Percentiles rank a stretch among this genome's conserved stretches.
phyloP scores from a whole-genome alignment of 2,113 vertebrate species.

The Talpa occidentalis region DNA sequence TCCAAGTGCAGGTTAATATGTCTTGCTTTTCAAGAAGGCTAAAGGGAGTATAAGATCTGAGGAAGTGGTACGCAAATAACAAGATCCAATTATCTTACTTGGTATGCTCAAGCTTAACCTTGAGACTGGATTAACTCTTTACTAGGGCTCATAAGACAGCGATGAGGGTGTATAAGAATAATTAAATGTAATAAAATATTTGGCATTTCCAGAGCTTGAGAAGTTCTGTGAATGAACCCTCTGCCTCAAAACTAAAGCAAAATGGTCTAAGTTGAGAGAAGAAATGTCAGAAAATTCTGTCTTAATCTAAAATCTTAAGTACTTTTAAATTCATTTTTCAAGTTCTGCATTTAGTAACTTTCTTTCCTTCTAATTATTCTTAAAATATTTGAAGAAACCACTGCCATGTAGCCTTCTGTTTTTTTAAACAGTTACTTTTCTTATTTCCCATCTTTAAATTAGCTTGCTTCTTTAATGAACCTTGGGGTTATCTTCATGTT shows the following conservation, averaged over 20 bases:
- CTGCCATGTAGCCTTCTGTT: not conserved
- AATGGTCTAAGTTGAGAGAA: not conserved
- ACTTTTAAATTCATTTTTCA: constrained; percentile 20
- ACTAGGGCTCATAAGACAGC: not conserved
- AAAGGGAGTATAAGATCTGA: not conserved
- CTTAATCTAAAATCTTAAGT: not conserved
- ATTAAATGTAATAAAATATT: constrained; percentile 22
- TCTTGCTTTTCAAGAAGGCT: not conserved
- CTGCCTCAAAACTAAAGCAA: constrained; percentile 32
- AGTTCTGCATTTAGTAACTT: not conserved
- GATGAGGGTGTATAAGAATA: not conserved
- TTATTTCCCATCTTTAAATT: constrained; percentile 25
- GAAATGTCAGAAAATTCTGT: constrained; percentile 7
- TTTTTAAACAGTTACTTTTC: constrained; percentile 15
- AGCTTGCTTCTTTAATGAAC: constrained; percentile 10
- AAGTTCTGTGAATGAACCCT: not conserved
- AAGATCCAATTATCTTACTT: not conserved
- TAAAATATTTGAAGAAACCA: constrained; percentile 6
- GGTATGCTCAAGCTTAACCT: not conserved
- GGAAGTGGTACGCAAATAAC: not conserved
- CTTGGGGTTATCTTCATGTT: not conserved
- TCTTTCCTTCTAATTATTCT: constrained; percentile 29
- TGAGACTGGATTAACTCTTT: constrained; percentile 12
- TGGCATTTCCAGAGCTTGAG: not conserved
- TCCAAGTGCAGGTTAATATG: not conserved